Conservation (phyloP, 2,113 vertebrate genomes). For the Zosterops borbonicus region DNA sequence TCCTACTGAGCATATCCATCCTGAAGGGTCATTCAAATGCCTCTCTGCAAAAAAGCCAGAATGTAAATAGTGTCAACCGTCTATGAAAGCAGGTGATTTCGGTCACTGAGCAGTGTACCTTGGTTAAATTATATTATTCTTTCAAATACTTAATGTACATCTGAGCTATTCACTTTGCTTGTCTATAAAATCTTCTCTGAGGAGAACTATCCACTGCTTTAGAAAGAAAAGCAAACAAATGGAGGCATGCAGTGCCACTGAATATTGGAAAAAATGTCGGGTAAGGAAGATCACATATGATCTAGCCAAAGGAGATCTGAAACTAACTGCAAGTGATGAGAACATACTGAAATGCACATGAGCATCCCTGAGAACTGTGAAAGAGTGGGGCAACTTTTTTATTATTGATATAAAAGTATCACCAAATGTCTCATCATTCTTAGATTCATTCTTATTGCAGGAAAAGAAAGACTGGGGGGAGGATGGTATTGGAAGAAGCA, state of each 20-base stretch:
- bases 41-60: conserved; percentile 19
- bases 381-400: neutral
- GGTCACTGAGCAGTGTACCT: conserved; percentile 31
- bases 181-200: neutral
- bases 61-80: conserved; percentile 51
- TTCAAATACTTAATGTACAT: conserved; percentile 40
- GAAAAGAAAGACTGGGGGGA: neutral
- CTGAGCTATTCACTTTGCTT: conserved; percentile 8
- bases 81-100: conserved; percentile 35
- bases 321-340: neutral
- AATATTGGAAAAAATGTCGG: neutral
- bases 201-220: neutral
- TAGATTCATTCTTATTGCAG: neutral
- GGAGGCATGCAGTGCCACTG: neutral
- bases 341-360: neutral
- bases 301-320: neutral
- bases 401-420: neutral
- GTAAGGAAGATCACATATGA: neutral
- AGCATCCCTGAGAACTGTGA: neutral
- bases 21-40: conserved; percentile 29
- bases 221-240: conserved; percentile 18
- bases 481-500: neutral
- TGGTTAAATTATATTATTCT: conserved; percentile 58
- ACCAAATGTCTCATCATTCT: neutral
- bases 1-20: neutral